Conservation (phyloP, 2,113 vertebrate species). For the Bos javanicus region DNA sequence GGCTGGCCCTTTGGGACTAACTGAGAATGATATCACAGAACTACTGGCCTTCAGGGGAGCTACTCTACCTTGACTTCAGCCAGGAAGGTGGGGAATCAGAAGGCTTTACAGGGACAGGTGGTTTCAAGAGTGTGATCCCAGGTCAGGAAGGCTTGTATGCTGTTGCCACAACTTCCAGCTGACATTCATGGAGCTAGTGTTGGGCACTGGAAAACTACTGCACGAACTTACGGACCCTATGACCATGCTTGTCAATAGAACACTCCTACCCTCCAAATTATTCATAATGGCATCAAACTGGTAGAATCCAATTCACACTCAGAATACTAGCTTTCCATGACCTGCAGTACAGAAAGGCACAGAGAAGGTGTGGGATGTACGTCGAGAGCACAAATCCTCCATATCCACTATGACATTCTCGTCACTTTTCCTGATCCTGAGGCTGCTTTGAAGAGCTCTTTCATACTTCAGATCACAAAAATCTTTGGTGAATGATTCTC, state of each 20-base stretch:
- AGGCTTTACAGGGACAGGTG: background rate
- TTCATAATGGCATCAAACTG: background rate
- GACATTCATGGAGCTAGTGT: background rate
- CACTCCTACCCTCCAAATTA: background rate
- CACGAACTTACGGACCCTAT: background rate
- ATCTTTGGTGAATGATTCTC: background rate
- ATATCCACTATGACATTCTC: background rate
- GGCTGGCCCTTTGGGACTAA: background rate
- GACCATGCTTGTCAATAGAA: background rate
- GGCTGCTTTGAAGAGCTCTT: background rate
- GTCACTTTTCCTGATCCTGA: background rate
- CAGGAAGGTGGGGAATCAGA: background rate
- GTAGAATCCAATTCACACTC: background rate
- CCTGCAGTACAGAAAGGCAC: background rate
- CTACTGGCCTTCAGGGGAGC: background rate
- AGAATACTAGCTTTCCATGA: background rate
- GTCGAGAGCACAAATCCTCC: background rate
- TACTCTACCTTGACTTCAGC: background rate
- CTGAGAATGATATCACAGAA: background rate
- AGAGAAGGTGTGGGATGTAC: background rate
- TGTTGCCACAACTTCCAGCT: background rate
- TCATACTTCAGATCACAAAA: background rate
- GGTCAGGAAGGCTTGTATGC: background rate
- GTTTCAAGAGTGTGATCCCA: background rate
- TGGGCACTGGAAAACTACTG: background rate